Conservation (phyloP, 2,113 vertebrate species). For the Probosciger aterrimus region DNA sequence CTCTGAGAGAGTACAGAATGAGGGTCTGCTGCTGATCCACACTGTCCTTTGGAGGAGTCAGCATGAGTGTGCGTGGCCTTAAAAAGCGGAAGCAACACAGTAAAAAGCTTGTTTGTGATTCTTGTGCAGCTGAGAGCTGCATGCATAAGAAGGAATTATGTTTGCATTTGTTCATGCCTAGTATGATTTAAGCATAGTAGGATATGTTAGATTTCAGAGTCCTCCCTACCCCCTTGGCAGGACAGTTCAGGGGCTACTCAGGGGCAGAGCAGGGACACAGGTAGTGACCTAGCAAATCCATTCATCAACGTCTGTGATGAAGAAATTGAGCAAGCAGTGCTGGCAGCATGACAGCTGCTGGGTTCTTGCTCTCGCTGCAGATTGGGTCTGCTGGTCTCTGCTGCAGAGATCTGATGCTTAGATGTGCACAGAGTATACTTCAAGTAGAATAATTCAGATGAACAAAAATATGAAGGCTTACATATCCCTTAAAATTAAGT, state of each 20-base stretch:
- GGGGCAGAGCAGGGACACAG: background rate
- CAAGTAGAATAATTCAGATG: background rate
- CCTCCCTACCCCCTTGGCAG: background rate
- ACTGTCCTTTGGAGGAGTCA: background rate
- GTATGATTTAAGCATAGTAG: background rate
- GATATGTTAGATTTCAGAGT: background rate
- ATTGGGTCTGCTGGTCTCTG: background rate
- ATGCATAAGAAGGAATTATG: fast-evolving
- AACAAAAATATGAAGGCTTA: background rate
- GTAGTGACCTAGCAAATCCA: background rate
- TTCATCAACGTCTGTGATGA: background rate
- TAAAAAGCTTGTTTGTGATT: background rate
- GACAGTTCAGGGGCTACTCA: background rate
- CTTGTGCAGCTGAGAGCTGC: fast-evolving
- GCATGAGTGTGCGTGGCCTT: background rate
- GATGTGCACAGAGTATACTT: background rate
- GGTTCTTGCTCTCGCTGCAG: background rate
- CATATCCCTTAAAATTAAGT: background rate
- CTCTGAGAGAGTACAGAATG: background rate
- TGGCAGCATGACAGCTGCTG: background rate
- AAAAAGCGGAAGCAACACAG: background rate
- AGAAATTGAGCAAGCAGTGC: background rate
- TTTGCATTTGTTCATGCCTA: background rate
- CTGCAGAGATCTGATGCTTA: background rate
- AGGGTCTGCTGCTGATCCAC: background rate